A percentile compares a stretch with the other conserved stretches of the same genome.
phyloP scores from a whole-genome alignment of 2,888 invertebrate species.

The Spisula subtruncata region DNA sequence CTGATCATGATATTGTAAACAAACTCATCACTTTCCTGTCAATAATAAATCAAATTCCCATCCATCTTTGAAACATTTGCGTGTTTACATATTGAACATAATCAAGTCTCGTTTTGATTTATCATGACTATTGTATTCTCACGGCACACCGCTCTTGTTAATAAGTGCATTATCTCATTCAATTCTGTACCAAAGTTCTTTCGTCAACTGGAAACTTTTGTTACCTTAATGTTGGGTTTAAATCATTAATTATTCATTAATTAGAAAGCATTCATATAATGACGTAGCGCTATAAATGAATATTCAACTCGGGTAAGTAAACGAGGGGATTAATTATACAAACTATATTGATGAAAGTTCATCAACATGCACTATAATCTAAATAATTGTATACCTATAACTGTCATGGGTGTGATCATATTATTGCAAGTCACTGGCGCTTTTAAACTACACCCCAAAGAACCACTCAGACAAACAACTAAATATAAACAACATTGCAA shows the following conservation, averaged over 20 bases:
- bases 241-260: background rate
- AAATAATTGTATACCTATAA: too few species aligned
- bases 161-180: background rate
- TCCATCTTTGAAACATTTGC: background rate
- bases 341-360: too few species aligned
- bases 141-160: background rate
- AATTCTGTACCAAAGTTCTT: conserved; percentile 3
- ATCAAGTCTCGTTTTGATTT: background rate
- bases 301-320: too few species aligned
- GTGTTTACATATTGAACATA: background rate
- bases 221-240: background rate
- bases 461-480: too few species aligned
- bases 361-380: too few species aligned
- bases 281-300: too few species aligned
- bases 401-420: too few species aligned
- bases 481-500: too few species aligned
- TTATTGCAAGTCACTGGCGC: too few species aligned
- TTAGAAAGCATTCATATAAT: background rate
- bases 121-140: background rate
- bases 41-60: background rate
- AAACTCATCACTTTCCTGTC: background rate
- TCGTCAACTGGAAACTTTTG: background rate
- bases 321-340: too few species aligned
- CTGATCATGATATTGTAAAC: conserved; percentile 14
- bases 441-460: too few species aligned